Evolutionary conservation across 1,140 invertebrate species (phyloP), one percentile per base, ranked within the genome.

Genomic region (Sycobia sp.): DNA sequence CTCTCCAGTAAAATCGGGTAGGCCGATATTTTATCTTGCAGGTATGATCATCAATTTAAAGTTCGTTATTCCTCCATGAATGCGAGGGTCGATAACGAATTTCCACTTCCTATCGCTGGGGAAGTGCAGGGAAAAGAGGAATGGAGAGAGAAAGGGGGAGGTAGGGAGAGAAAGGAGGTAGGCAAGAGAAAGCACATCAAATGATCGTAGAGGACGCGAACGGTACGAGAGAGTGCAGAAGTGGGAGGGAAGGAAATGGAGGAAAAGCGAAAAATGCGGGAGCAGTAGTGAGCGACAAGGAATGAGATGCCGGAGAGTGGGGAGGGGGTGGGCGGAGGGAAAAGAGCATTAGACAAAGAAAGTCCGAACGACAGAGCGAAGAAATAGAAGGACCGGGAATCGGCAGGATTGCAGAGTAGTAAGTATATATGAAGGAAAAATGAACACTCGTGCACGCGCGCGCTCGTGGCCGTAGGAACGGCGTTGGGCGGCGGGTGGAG

Each of bases 41-140:
- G 68, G 56, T 54, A 67, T 69, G 68, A 75, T 77, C 72, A 73
- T 73, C 69, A 74, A 74, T 76, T 75, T 73, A 69, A 76, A 71
- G 72, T 74, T 76, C 66, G 66, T 74, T 77, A 71, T 44, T 59
- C 13, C 9, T 18, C 27, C n/a, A 3, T 51, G 47, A 54, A 51
- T 23, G 32, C n/a, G 61, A 64, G 61, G 73, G 69, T 77, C 73
- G 72, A 77, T 76, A 74, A 71, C 68, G 61, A 65, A 63, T 65
- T 68, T 68, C 60, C 18, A 57, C 34, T 51, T 55, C 59, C 59
- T 47, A 41, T 49, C 43, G 38, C n/a, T 62, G 47, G 41, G 47
- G 41, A 70, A 66, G 66, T 44, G 64, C 51, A 57, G 59, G 57
- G 43, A 65, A n/a, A n/a, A n/a, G n/a, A n/a, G n/a, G n/a, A n/a